phyloP scores from a whole-genome alignment of 2,888 invertebrate genomes.

The Acanthosepion lycidas region DNA sequence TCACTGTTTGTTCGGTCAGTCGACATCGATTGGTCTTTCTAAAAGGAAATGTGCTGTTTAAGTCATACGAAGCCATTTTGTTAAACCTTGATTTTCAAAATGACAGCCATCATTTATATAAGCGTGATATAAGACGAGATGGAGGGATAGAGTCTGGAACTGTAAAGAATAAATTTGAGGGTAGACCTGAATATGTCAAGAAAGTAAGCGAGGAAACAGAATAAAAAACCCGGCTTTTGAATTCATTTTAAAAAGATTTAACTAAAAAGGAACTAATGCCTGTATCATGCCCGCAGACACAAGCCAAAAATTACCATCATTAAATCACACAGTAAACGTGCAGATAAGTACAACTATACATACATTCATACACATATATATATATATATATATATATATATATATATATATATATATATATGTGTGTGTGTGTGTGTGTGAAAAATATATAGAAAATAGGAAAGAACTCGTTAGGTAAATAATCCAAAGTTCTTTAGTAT shows the following conservation, averaged over 20 bases:
- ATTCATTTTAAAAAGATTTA: not conserved
- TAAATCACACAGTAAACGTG: too few relatives aligned
- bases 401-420: too few relatives aligned
- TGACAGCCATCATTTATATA: not conserved
- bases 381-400: too few relatives aligned
- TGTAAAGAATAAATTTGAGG: not conserved
- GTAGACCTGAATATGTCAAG: not conserved
- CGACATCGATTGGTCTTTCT: not conserved
- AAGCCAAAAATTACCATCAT: too few relatives aligned
- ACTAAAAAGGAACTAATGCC: not conserved
- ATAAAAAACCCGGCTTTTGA: not conserved
- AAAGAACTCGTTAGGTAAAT: too few relatives aligned
- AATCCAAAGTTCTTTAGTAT: too few relatives aligned
- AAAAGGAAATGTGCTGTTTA: not conserved
- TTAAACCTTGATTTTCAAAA: not conserved
- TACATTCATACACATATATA: too few relatives aligned
- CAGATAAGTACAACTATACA: too few relatives aligned
- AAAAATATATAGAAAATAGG: too few relatives aligned
- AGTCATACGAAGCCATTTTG: not conserved
- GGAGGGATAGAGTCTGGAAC: not conserved
- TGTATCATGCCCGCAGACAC: too few relatives aligned
- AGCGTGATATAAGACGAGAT: not conserved
- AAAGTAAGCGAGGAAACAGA: too few relatives aligned
- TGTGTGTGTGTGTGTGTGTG: too few relatives aligned
- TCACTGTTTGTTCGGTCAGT: not conserved